Base-by-base conservation (phyloP, 1,140 invertebrate species). In the Anastatus disparis region DNA sequence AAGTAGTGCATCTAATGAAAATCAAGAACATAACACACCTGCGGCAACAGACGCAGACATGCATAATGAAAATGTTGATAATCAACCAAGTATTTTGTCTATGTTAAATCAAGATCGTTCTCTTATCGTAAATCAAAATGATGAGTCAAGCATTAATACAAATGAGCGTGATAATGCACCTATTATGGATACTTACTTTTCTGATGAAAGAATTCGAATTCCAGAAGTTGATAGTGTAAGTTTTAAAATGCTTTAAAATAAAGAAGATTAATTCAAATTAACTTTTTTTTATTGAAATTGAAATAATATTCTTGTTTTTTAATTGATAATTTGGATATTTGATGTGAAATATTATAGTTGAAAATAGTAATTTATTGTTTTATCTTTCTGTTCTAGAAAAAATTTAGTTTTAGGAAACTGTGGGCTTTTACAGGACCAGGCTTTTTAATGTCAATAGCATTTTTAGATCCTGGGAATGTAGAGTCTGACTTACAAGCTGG, bases 381-480 rank as follows among this genome's bases (percentile, higher is more conserved):
- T 75, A 6, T 35, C 31, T 35, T 72, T 20, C 62, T n/a, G n/a
- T n/a, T n/a, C n/a, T n/a, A 84, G 82, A 68, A 64, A 27, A n/a
- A 38, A 58, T 95, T 97, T 82, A 96, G 93, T 84, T 95, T 94
- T 80, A 88, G 89, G 74, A 96, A 96, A 87, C 84, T 97, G 86
- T 97, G 95, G 95, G 94, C 93, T 29, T 97, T 96, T 82, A 96
- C 94, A 1, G 95, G 95, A 13, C 95, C 95, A 46, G 95, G 95
- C 31, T 96, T 96, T 83, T 85, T 97, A 29, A 97, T 97, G 94
- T 95, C 93, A 67, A 97, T 97, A 81, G 95, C 95, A 27, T 97
- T 96, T 84, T 83, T 97, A 38, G 95, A 97, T 87, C 95, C 95
- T 67, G 95, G 95, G 65, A 97, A 97, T 84, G 96, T 97, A 72